Evolutionary conservation across 2,797 vertebrate genomes (phyloP), one percentile per base, ranked within the genome.

Genomic region (Apogon hyalosoma): DNA sequence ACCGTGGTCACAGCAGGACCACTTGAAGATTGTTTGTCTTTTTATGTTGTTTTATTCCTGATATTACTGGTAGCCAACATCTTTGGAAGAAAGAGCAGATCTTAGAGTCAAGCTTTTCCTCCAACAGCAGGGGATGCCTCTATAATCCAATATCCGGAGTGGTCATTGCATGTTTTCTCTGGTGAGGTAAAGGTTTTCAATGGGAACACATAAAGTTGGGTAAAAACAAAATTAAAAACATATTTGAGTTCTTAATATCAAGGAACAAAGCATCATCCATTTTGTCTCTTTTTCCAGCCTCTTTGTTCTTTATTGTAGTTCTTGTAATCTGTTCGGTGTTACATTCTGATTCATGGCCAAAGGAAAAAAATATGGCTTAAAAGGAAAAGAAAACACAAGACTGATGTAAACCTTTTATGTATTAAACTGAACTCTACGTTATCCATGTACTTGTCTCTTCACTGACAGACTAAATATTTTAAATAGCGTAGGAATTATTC

Each of bases 1-100:
- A 90, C 82, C 90, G 89, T 81, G 93, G 94, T 90, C 93, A 48
- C 93, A 93, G 93, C 92, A 90, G 94, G 94, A 92, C 91, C 59
- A 89, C 90, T 93, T 86, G 83, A 87, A 81, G 87, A 86, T 83
- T 88, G 91, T 92, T 92, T 93, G 93, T 95, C 94, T 93, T 93
- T 92, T 94, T 86, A 87, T 79, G 90, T 91, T 86, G 90, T 91
- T 92, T 90, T 65, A 82, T 92, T 93, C 90, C 86, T 68, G 72
- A 87, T 90, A 90, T 90, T 90, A 91, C 80, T 79, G 90, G 92
- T 92, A 93, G 91, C 93, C 87, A 84, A 91, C 92, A 89, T 94
- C 88, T 92, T 65, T 79, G 88, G 86, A 94, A 94, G 92, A 90
- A 92, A 90, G 85, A 88, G 83, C 87, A 91, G 91, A 91, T 88